phyloP scores from a whole-genome alignment of 2,888 invertebrate species.

The Protodeltote pygarga region DNA sequence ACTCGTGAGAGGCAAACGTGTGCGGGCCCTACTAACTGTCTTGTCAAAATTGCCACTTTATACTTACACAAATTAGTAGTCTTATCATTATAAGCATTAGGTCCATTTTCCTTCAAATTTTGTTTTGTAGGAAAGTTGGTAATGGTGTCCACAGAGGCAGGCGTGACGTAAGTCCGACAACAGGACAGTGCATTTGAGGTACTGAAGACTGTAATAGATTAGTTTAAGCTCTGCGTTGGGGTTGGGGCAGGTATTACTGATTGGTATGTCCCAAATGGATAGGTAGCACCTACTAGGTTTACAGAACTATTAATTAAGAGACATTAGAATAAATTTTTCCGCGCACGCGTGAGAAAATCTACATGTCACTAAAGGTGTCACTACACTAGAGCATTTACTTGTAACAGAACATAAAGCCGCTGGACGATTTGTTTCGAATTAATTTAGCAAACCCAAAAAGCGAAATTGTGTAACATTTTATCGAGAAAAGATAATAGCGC shows the following conservation, averaged over 20 bases:
- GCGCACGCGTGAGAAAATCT: too few relatives aligned
- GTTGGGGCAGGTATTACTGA: conserved; percentile 4
- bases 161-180: conserved; percentile 35
- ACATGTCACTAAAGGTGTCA: too few relatives aligned
- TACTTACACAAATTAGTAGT: neutral
- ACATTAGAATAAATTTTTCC: too few relatives aligned
- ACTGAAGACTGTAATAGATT: conserved; percentile 33
- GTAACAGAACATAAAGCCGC: too few relatives aligned
- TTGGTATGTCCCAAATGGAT: neutral
- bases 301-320: too few relatives aligned
- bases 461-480: too few relatives aligned
- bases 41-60: conserved; percentile 40
- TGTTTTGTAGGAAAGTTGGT: conserved; percentile 7
- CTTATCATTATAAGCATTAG: neutral
- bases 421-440: too few relatives aligned
- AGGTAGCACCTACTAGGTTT: neutral
- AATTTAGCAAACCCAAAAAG: too few relatives aligned
- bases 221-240: too few relatives aligned
- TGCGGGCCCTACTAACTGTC: conserved; percentile 52
- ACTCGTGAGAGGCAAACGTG: conserved; percentile 55
- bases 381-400: too few relatives aligned
- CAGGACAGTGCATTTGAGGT: conserved; percentile 32
- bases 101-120: conserved; percentile 4
- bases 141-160: conserved; percentile 18
- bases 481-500: too few relatives aligned